phyloP scores from a whole-genome alignment of 1,140 invertebrate genomes.

The honey bee (Apis mellifera) region Amel_HAv3.1 CM009945.2:2171001-2171500 shows the following conservation, averaged over 20 bases:
- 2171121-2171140: background rate
- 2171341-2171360: conserved; percentile 22
- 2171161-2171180: background rate
- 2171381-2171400: conserved; percentile 5
- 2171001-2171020: background rate
- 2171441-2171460: background rate
- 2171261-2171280: conserved; percentile 42
- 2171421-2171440: background rate
- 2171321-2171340: conserved; percentile 20
- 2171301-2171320: background rate
- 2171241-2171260: conserved; percentile 56
- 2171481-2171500: background rate
- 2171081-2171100: background rate
- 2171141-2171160: background rate
- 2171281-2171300: conserved; percentile 38
- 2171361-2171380: conserved; percentile 1
- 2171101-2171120: background rate
- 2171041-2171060: background rate
- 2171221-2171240: conserved; percentile 29
- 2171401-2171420: background rate
- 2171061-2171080: background rate
- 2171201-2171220: conserved; percentile 69
- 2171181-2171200: conserved; percentile 47
- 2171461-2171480: background rate
- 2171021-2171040: background rate